phyloP scores from a whole-genome alignment of 2,113 vertebrate species.

The Zootoca vivipara region DNA sequence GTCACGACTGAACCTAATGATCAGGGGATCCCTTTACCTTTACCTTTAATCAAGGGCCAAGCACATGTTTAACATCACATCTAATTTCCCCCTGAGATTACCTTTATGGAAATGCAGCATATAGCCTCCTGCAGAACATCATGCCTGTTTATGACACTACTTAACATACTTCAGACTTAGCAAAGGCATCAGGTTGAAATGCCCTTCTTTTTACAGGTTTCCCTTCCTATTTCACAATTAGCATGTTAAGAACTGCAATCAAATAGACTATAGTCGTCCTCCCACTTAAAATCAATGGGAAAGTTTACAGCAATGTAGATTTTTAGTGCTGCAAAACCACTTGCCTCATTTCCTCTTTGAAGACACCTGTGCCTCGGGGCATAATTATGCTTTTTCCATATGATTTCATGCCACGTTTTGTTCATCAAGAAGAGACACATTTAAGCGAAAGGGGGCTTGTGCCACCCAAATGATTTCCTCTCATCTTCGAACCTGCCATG shows the following conservation, averaged over 20 bases:
- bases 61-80: too few relatives aligned
- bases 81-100: not conserved
- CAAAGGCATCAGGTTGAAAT: not conserved
- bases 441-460: not conserved
- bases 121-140: not conserved
- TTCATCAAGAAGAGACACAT: slow-evolving; percentile 24
- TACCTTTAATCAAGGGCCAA: too few relatives aligned
- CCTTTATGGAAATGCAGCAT: not conserved
- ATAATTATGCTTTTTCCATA: slow-evolving; percentile 41
- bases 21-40: too few relatives aligned
- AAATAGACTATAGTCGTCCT: not conserved
- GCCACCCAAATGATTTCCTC: slow-evolving; percentile 19
- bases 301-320: not conserved
- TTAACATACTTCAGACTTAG: not conserved
- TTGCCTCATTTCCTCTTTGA: not conserved
- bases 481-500: slow-evolving; percentile 8
- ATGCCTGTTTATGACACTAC: not conserved
- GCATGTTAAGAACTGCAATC: slow-evolving; percentile 12
- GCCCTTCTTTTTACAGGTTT: not conserved
- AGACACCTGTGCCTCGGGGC: slow-evolving; percentile 4
- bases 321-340: slow-evolving; percentile 3
- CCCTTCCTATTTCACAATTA: not conserved
- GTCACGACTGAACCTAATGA: too few relatives aligned
- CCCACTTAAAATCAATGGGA: slow-evolving; percentile 10
- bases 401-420: not conserved